phyloP scores from a whole-genome alignment of 2,797 vertebrate genomes.

The Limnodromus scolopaceus region DNA sequence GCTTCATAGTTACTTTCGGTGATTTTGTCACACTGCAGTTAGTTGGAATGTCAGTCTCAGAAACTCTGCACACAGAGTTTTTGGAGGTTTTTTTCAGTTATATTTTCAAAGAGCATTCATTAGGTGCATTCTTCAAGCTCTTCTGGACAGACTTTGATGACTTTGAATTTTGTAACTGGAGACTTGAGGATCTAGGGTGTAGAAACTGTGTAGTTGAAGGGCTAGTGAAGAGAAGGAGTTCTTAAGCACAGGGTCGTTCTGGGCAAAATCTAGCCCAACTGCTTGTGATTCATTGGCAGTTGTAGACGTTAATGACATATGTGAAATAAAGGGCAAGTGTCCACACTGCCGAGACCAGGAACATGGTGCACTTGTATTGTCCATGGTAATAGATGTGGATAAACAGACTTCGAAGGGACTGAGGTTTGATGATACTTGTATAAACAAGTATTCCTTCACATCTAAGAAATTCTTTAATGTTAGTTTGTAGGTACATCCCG shows the following conservation, averaged over 20 bases:
- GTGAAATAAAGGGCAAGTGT: background rate
- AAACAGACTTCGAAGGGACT: background rate
- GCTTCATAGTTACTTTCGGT: background rate
- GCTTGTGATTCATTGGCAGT: background rate
- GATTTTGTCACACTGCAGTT: background rate
- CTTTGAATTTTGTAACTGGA: background rate
- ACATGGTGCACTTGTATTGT: background rate
- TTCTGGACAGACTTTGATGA: background rate
- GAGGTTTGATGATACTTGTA: background rate
- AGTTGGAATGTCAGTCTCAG: background rate
- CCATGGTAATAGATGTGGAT: background rate
- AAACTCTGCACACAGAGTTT: background rate
- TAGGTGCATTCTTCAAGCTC: background rate
- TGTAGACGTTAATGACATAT: background rate
- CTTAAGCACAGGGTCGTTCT: background rate
- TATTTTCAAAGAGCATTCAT: background rate
- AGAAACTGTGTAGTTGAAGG: background rate
- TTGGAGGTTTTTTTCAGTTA: background rate
- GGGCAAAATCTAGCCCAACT: background rate
- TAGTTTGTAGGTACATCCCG: rapidly evolving
- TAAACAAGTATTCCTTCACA: background rate
- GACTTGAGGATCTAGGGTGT: background rate
- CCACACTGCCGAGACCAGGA: background rate
- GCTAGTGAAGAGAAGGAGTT: background rate
- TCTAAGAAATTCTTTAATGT: background rate